Percentiles rank a stretch among this genome's conserved stretches.
Evolutionary conservation across 2,888 invertebrate genomes (phyloP).

Genomic region (Melangyna quadrimaculata): DNA sequence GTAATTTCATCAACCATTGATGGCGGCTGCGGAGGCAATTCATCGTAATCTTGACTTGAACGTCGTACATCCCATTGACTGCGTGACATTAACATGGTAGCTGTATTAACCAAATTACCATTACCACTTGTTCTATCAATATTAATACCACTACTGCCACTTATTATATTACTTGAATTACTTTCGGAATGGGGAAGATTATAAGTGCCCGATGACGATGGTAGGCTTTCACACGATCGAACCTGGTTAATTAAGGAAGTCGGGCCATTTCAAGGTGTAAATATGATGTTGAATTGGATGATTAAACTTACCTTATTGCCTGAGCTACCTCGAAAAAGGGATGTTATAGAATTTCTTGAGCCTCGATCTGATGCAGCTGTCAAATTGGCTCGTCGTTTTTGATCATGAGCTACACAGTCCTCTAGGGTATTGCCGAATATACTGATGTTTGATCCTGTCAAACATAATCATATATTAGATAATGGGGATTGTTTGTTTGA

Average conservation of each 20-base stretch:
- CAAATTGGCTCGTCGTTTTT: conserved; percentile 76
- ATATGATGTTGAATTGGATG: too few relatives aligned
- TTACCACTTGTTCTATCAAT: conserved; percentile 79
- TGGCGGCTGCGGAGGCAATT: conserved; percentile 37
- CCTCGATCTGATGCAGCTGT: conserved; percentile 78
- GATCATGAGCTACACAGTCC: conserved; percentile 92
- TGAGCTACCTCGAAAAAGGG: conserved; percentile 81
- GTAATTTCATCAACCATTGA: conserved; percentile 78
- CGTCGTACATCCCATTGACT: conserved; percentile 82
- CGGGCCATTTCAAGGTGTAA: neutral
- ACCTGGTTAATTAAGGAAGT: conserved; percentile 82
- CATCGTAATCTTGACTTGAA: conserved; percentile 79
- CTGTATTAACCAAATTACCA: conserved; percentile 78
- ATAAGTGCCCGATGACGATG: conserved; percentile 78
- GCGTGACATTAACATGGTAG: conserved; percentile 81
- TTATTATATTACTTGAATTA: conserved; percentile 44
- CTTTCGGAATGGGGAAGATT: conserved; percentile 43
- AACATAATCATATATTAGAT: neutral
- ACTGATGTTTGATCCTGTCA: conserved; percentile 70
- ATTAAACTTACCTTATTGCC: conserved; percentile 52
- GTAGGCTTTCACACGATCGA: conserved; percentile 89
- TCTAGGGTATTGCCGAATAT: conserved; percentile 92
- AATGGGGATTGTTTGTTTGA: neutral
- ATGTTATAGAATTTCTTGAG: conserved; percentile 88
- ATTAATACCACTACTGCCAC: conserved; percentile 77